A percentile compares a stretch with the other conserved stretches of the same genome.
These are phyloP conservation scores for Omphaloscelis lunosa DNA, from an alignment of 2,888 invertebrate species.

Conservation along the genomic window DNA sequence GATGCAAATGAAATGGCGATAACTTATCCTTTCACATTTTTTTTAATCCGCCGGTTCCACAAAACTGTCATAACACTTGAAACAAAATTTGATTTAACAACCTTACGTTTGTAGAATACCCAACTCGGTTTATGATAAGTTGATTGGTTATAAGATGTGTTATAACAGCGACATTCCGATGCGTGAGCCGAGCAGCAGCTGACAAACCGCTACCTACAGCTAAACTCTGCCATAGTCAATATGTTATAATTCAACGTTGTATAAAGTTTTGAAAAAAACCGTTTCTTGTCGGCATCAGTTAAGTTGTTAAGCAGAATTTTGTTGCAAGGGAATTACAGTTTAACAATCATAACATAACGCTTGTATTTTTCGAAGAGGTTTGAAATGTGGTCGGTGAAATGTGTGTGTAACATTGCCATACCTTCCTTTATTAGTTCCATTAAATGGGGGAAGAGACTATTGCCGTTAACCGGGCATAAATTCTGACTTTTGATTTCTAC, in stretches of 20 bases:
- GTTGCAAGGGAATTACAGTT: neutral
- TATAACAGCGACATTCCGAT: conserved; percentile 1
- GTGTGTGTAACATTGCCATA: neutral
- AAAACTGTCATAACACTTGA: too few relatives aligned
- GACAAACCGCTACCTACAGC: neutral
- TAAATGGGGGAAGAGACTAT: neutral
- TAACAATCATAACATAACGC: neutral
- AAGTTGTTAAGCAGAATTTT: neutral
- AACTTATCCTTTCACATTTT: neutral
- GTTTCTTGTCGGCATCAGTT: neutral
- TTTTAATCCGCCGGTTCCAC: too few relatives aligned
- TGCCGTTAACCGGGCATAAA: too few relatives aligned
- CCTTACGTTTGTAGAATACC: neutral
- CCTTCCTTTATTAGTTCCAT: neutral
- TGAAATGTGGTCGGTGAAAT: neutral
- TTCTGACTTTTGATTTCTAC: neutral
- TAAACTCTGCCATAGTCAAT: neutral
- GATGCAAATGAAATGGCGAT: neutral
- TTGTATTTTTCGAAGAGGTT: neutral
- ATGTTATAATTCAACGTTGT: neutral
- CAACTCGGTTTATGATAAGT: conserved; percentile 11
- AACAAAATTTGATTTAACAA: neutral
- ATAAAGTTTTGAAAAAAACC: conserved; percentile 11
- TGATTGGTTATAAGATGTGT: conserved; percentile 12
- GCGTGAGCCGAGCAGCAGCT: conserved; percentile 19